Evolutionary conservation across 35 echinoderm and acorn worm species (phyloP).

Genomic region (Eucidaris tribuloides): DNA sequence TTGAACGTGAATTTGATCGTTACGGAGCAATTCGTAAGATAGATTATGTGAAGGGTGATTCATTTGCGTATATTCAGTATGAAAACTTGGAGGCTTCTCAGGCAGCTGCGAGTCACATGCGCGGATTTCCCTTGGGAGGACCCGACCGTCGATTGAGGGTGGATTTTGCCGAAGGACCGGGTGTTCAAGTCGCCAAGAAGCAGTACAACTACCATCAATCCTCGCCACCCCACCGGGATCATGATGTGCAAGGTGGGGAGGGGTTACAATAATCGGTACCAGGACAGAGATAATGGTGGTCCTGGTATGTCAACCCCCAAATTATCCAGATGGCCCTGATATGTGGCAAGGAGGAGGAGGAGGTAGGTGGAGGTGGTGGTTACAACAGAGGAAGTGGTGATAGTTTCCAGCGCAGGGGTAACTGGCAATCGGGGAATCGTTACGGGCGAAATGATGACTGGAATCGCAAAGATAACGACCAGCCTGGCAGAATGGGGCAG

Average conservation of each 20-base stretch:
- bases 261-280: slow-evolving; percentile 5
- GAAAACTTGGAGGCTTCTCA: slow-evolving; percentile 93
- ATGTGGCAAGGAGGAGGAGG: slow-evolving; percentile 48
- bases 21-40: slow-evolving; percentile 99
- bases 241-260: slow-evolving; percentile 22
- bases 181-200: not conserved
- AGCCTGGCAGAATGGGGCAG: slow-evolving; percentile 25
- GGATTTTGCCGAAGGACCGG: slow-evolving; percentile 87
- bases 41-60: slow-evolving; percentile 95
- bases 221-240: not conserved
- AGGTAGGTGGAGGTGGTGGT: too few relatives aligned
- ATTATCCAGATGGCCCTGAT: slow-evolving; percentile 36
- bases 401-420: not conserved
- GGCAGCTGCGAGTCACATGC: slow-evolving; percentile 87
- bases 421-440: slow-evolving; percentile 8
- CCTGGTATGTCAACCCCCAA: slow-evolving; percentile 40
- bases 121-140: slow-evolving; percentile 91
- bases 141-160: slow-evolving; percentile 76
- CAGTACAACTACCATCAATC: not conserved
- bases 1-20: slow-evolving; percentile 99
- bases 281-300: slow-evolving; percentile 47
- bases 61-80: slow-evolving; percentile 92
- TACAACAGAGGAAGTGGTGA: slow-evolving; percentile 19
- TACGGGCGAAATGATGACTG: slow-evolving; percentile 31
- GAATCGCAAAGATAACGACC: slow-evolving; percentile 52